A percentile compares a stretch with the other conserved stretches of the same genome.
Evolutionary conservation across 1,140 invertebrate species (phyloP).

Genomic region (Dermatophagoides farinae): DNA sequence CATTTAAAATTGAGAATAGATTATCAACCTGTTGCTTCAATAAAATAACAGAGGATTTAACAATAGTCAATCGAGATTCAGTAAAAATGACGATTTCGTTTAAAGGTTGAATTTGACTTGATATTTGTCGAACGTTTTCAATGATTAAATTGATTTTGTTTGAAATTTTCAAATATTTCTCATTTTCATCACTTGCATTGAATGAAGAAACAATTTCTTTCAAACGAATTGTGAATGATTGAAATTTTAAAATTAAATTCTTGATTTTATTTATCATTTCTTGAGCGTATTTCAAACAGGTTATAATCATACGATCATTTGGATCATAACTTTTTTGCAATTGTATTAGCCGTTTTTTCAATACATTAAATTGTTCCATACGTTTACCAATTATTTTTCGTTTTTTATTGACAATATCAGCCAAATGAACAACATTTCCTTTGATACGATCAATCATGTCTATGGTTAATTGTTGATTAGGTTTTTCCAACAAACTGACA

Average conservation of each 20-base stretch:
- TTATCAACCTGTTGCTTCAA: too few species aligned
- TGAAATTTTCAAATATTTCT: too few species aligned
- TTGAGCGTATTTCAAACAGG: background rate
- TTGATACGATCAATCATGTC: constrained; percentile 58
- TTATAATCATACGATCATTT: background rate
- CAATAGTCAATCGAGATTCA: too few species aligned
- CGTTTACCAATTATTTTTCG: background rate
- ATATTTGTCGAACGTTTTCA: too few species aligned
- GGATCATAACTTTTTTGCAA: background rate
- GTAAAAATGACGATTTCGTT: too few species aligned
- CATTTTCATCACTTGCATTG: too few species aligned
- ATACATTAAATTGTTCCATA: background rate
- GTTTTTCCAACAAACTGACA: constrained; percentile 36
- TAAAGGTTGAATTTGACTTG: too few species aligned
- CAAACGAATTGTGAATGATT: background rate
- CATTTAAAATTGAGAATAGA: too few species aligned
- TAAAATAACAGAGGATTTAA: too few species aligned
- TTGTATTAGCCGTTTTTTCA: background rate
- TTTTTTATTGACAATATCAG: constrained; percentile 23
- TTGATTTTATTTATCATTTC: background rate
- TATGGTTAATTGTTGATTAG: constrained; percentile 52
- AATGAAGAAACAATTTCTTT: background rate
- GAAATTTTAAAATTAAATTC: background rate
- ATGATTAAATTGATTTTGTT: too few species aligned
- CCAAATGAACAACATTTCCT: constrained; percentile 49